phyloP scores from a whole-genome alignment of 2,113 vertebrate genomes.

The Vireo altiloquus region DNA sequence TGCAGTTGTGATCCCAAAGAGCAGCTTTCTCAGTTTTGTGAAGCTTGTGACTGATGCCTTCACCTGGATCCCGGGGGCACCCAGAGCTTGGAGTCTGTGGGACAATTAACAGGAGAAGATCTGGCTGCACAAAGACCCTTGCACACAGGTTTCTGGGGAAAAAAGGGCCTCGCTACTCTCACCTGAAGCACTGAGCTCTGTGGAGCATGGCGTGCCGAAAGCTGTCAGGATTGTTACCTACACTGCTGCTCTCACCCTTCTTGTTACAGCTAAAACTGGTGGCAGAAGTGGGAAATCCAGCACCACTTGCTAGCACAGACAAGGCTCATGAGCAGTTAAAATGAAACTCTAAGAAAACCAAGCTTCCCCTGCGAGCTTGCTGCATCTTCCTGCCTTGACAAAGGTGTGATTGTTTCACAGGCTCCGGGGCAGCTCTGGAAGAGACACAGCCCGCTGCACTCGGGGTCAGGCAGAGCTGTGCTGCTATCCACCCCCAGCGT shows the following conservation, averaged over 20 bases:
- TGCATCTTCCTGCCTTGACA: neutral
- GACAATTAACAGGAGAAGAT: neutral
- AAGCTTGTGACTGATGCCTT: accelerated
- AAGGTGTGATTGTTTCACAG: neutral
- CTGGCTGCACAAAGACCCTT: neutral
- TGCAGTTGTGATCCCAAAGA: neutral
- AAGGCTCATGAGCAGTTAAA: conserved; percentile 9
- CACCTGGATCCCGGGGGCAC: neutral
- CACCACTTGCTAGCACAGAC: neutral
- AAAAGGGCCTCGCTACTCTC: neutral
- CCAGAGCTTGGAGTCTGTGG: neutral
- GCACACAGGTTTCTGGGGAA: neutral
- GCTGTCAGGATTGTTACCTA: neutral
- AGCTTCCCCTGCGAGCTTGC: neutral
- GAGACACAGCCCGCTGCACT: neutral
- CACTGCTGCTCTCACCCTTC: neutral
- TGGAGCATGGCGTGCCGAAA: accelerated
- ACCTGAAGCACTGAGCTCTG: neutral
- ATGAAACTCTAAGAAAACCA: conserved; percentile 15
- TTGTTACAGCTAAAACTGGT: neutral
- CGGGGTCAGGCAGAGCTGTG: neutral
- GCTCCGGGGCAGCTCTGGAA: neutral
- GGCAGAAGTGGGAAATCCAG: neutral
- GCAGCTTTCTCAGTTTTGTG: neutral
- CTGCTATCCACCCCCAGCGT: neutral